phyloP scores from a whole-genome alignment of 1,140 invertebrate genomes.

The Drepana arcuata region DNA sequence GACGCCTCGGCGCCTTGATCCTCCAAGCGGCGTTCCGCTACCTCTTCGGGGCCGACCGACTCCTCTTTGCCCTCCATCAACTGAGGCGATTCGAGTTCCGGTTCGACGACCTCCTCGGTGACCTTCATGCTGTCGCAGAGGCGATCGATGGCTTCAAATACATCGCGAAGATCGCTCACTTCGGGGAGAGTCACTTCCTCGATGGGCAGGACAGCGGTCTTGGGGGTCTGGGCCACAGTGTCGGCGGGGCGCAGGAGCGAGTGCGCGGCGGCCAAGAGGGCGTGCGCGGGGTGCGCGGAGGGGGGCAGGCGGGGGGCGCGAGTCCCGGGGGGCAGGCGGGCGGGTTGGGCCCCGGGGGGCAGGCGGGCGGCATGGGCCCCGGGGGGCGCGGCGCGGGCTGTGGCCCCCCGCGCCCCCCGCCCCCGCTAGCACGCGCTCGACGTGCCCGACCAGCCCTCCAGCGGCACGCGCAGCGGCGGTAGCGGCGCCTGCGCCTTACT shows the following conservation, averaged over 20 bases:
- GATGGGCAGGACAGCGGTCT: constrained; percentile 34
- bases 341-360: no score
- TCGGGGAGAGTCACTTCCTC: constrained; percentile 43
- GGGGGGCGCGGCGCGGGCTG: constrained; percentile 17
- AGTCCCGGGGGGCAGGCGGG: constrained; percentile 11
- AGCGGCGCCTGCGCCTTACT: constrained; percentile 53
- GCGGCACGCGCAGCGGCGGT: constrained; percentile 47
- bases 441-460: constrained; percentile 49
- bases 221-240: constrained; percentile 18
- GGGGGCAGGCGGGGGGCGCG: constrained; percentile 27
- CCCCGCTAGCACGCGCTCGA: constrained; percentile 58
- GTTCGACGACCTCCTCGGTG: constrained; percentile 32
- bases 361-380: no score
- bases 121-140: constrained; percentile 67
- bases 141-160: constrained; percentile 66
- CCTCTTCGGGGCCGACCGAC: constrained; percentile 21
- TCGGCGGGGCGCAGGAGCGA: constrained; percentile 38
- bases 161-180: constrained; percentile 63
- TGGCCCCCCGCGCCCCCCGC: constrained; percentile 50
- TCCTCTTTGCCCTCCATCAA: constrained; percentile 6
- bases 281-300: constrained; percentile 45
- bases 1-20: no score
- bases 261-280: constrained; percentile 45
- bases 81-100: constrained; percentile 9
- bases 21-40: constrained; percentile 1